Evolutionary conservation across 2,113 vertebrate species (phyloP).

Genomic region (Hippolais icterina): DNA sequence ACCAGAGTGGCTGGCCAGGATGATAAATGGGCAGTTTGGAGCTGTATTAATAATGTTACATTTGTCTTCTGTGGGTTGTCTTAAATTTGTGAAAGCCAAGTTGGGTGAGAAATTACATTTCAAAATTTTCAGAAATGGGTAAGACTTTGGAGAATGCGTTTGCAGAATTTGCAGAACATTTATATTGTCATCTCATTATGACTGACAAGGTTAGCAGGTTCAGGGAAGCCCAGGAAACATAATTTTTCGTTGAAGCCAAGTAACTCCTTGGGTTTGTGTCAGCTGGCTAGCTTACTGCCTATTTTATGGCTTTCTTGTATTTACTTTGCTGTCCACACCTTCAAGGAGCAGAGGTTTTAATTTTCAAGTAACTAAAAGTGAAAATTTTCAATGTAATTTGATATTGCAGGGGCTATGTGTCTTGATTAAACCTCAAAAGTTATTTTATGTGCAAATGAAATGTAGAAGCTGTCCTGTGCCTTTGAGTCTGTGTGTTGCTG

Average conservation of each 20-base stretch:
- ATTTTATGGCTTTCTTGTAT: background rate
- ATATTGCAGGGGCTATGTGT: background rate
- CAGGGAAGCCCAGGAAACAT: background rate
- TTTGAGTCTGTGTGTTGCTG: background rate
- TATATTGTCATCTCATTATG: background rate
- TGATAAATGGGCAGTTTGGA: background rate
- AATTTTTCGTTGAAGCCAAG: background rate
- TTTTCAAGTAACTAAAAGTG: background rate
- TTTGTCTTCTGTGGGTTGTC: background rate
- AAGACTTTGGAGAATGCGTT: background rate
- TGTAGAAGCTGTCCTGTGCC: background rate
- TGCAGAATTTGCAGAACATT: background rate
- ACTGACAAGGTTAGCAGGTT: background rate
- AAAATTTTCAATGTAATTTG: background rate
- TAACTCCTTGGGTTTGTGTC: background rate
- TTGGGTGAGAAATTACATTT: background rate
- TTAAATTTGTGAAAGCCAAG: background rate
- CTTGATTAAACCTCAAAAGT: background rate
- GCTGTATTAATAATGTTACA: background rate
- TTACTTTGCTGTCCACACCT: background rate
- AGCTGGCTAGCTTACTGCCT: background rate
- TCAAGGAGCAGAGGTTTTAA: background rate
- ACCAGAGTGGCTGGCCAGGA: background rate
- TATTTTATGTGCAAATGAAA: background rate
- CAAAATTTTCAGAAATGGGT: background rate